Percentiles rank a stretch among this genome's conserved stretches.
Evolutionary conservation across 2,113 vertebrate genomes (phyloP).

Genomic region (Leptobrachium leishanense): DNA sequence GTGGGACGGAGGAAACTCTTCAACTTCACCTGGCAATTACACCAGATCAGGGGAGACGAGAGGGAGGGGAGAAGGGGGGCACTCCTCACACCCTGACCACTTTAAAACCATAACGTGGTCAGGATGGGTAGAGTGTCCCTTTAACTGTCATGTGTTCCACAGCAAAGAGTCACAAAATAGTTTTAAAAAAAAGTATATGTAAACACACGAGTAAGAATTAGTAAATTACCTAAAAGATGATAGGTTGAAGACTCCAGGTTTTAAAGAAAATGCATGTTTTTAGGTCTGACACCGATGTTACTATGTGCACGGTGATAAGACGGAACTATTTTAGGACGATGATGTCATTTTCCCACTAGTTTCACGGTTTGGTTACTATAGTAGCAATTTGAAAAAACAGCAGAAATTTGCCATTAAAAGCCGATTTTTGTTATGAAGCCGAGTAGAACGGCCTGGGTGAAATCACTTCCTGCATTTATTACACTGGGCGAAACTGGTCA

Average conservation of each 20-base stretch:
- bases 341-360: conserved; percentile 18
- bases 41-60: too few relatives aligned
- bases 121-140: too few relatives aligned
- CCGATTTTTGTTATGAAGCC: conserved; percentile 1
- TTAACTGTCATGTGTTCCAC: too few relatives aligned
- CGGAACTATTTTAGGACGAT: conserved; percentile 18
- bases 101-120: too few relatives aligned
- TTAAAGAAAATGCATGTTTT: not conserved
- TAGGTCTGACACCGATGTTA: not conserved
- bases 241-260: not conserved
- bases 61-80: too few relatives aligned
- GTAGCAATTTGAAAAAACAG: conserved; percentile 11
- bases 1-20: too few relatives aligned
- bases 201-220: too few relatives aligned
- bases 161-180: too few relatives aligned
- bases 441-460: conserved; percentile 13
- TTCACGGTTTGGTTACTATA: conserved; percentile 31
- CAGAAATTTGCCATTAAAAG: conserved; percentile 19
- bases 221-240: not conserved
- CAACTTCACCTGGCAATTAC: too few relatives aligned
- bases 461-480: conserved; percentile 31
- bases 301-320: conserved; percentile 15
- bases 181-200: too few relatives aligned
- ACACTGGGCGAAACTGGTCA: not conserved
- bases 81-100: too few relatives aligned